Percentiles rank a stretch among this genome's conserved stretches.
Evolutionary conservation across 1,140 invertebrate genomes (phyloP).

Genomic region (Agrypnia vestita): DNA sequence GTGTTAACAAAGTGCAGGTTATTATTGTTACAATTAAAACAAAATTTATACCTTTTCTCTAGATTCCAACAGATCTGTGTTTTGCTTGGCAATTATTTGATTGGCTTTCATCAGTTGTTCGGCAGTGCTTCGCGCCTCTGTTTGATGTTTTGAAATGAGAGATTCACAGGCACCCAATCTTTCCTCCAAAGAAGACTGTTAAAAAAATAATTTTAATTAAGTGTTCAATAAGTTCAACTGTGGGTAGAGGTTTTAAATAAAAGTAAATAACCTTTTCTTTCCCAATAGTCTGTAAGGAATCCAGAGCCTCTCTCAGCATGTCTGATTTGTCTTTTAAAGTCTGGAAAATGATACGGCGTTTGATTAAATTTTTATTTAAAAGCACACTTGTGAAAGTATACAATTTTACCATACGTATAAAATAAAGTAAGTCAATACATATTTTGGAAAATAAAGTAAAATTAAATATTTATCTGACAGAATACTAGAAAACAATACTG

Average conservation of each 20-base stretch:
- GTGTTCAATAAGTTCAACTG: constrained; percentile 14
- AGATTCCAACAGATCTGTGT: constrained; percentile 69
- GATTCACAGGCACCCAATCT: constrained; percentile 75
- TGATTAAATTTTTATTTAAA: too few species aligned
- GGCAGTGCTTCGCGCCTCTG: constrained; percentile 77
- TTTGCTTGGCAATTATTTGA: constrained; percentile 83
- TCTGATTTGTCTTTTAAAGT: constrained; percentile 67
- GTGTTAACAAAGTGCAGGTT: background rate
- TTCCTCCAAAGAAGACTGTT: constrained; percentile 77
- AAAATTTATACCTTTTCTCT: constrained; percentile 68
- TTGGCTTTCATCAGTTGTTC: constrained; percentile 85
- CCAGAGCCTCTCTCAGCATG: constrained; percentile 67
- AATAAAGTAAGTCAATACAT: too few species aligned
- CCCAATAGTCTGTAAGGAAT: constrained; percentile 64
- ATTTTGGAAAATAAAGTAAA: too few species aligned
- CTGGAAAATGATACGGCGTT: constrained; percentile 62
- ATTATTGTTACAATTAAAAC: background rate
- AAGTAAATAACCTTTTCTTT: constrained; percentile 67
- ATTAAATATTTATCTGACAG: too few species aligned
- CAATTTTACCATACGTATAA: too few species aligned
- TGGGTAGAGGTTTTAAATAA: constrained; percentile 15
- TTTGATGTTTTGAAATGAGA: constrained; percentile 77
- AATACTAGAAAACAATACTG: too few species aligned
- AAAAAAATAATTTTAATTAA: background rate
- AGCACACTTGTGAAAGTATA: too few species aligned